A percentile compares a stretch with the other conserved stretches of the same genome.
Evolutionary conservation across 2,888 invertebrate species (phyloP).

Genomic region (Leucoptera coffeella): DNA sequence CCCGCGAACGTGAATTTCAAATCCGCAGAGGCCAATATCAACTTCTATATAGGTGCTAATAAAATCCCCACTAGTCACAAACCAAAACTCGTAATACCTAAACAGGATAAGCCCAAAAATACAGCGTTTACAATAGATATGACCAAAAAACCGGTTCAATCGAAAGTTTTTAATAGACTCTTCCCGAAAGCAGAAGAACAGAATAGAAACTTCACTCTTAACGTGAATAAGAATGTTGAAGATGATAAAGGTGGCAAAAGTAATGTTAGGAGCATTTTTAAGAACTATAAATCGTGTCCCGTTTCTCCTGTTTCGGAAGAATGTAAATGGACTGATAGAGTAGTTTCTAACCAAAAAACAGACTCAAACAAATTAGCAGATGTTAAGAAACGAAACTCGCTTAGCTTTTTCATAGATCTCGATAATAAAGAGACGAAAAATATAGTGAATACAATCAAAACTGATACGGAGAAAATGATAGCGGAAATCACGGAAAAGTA

Average conservation of each 20-base stretch:
- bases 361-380: conserved; percentile 27
- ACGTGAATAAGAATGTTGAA: conserved; percentile 21
- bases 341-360: conserved; percentile 17
- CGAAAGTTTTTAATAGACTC: conserved; percentile 37
- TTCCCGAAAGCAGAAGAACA: conserved; percentile 22
- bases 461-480: conserved; percentile 60
- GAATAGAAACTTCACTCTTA: conserved; percentile 31
- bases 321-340: conserved; percentile 57
- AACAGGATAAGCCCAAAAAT: conserved; percentile 25
- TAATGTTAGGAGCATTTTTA: conserved; percentile 49
- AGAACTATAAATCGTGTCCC: conserved; percentile 70
- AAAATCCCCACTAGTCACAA: too few relatives aligned
- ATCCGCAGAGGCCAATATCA: conserved; percentile 34
- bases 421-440: conserved; percentile 42
- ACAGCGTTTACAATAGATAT: conserved; percentile 29
- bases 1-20: conserved; percentile 42
- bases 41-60: too few relatives aligned
- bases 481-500: conserved; percentile 60
- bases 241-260: conserved; percentile 28
- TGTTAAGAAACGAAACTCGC: conserved; percentile 52
- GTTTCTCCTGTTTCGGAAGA: conserved; percentile 80
- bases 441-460: conserved; percentile 56
- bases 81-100: too few relatives aligned
- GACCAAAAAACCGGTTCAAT: conserved; percentile 21
- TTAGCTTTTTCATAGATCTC: conserved; percentile 58